phyloP scores from a whole-genome alignment of 2,113 vertebrate genomes.

The Barnardius zonarius region DNA sequence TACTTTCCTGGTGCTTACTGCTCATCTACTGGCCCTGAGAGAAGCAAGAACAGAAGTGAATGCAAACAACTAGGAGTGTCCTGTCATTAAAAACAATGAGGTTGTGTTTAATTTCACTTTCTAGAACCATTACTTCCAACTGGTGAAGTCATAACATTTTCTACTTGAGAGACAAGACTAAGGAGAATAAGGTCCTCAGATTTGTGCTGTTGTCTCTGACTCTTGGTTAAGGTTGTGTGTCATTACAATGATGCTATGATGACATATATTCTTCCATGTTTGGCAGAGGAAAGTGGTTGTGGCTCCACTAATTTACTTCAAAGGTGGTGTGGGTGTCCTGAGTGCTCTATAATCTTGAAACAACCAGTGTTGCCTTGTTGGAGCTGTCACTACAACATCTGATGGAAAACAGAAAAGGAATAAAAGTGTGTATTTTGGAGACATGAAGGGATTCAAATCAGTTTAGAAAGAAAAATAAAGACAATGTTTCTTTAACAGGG shows the following conservation, averaged over 20 bases:
- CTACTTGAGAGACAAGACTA: background rate
- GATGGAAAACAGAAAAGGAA: background rate
- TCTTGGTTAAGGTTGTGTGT: background rate
- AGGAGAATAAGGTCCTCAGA: background rate
- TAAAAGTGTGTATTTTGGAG: background rate
- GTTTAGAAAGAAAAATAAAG: slow-evolving; percentile 6
- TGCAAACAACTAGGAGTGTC: background rate
- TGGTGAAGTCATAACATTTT: background rate
- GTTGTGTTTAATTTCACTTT: background rate
- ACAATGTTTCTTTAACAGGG: background rate
- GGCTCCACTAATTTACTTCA: slow-evolving; percentile 21
- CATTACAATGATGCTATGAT: background rate
- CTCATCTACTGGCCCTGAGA: background rate
- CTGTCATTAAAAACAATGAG: background rate
- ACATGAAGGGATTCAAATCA: background rate
- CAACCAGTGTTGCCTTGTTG: background rate
- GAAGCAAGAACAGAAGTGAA: background rate
- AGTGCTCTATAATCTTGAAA: slow-evolving; percentile 13
- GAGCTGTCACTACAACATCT: background rate
- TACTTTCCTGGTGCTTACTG: background rate
- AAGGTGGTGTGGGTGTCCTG: background rate
- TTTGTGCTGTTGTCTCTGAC: background rate
- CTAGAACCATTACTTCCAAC: background rate
- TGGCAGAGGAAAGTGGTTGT: background rate
- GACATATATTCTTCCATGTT: background rate